Base-by-base conservation (phyloP, 2,888 invertebrate species). In the Melolontha melolontha region DNA sequence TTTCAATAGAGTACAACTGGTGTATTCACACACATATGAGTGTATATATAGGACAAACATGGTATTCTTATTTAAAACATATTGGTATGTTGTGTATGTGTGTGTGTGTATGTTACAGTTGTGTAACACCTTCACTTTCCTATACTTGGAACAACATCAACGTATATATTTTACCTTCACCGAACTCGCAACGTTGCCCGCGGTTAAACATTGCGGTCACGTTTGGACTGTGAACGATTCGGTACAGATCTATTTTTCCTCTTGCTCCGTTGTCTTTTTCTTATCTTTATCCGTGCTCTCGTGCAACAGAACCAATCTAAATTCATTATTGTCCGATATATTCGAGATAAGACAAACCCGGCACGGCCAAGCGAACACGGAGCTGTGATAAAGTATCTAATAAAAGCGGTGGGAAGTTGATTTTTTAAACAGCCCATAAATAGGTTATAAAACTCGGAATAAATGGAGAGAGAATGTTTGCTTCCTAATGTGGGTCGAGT, bases 111-210 rank as follows among this genome's bases (percentile, higher is more conserved):
- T 8, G 50, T 17, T 16, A 8, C 51, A 44, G 54, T 64, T 64
- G 64, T 64, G 44, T 64, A 64, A 64, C 52, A 44, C 64, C 41
- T 64, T 64, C 64, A 64, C 64, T 64, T 64, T 64, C 64, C 54
- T 64, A 64, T 64, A 54, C 64, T 52, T 64, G 64, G 52, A 7
- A 29, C 42, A 44, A 29, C 47, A 62, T 44, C 59, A 54, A 40
- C 34, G 10, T 29, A 34, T 50, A 50, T 14, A 34, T 44, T 22
- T 54, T 52, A 54, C 54, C 44, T 64, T 54, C 64, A 54, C 52
- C 17, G 34, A 34, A 34, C 44, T 42, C 54, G 64, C 29, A 64
- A 64, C 54, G 52, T 64, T 22, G 52, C 52, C 54, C 29, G 41
- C 64, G 64, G 51, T 54, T 54, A 44, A 29, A 42, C 52, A 64